Base-by-base conservation (phyloP, 1,140 invertebrate genomes). In the Drosophila arawakana region DNA sequence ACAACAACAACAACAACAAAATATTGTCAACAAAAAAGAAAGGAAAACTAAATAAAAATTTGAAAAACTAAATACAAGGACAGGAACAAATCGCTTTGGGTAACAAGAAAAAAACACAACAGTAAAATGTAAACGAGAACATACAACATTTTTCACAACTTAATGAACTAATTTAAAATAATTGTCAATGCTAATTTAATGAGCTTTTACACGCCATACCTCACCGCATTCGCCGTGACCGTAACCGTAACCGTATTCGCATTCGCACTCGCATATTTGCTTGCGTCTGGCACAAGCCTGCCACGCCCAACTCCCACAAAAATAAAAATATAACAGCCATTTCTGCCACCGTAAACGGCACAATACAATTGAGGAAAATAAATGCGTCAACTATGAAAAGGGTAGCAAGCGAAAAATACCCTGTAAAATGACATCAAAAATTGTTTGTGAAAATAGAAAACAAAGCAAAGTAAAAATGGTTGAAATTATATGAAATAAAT, bases 101-200 rank as follows among this genome's bases (percentile, higher is more conserved):
- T 68, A 66, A 50, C 18, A 67, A 65, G 71, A 37, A 57, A 73
- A 60, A 73, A 60, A 44, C 58, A 76, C 44, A 59, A 37, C 25
- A 67, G 67, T 21, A 13, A 21, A 30, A 30, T 30, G 25, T 30
- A 30, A 30, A 30, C 25, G 0, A 2, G 25, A 44, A 30, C n/a
- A 35, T 41, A 41, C 58, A 58, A 89, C 83, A 89, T 88, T 89
- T 89, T 81, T 88, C 80, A 88, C 84, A 89, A 84, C 84, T 89
- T 89, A 84, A 89, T 89, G 74, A 89, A 88, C 76, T 78, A 89
- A 88, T 88, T 88, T 84, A 88, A 88, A 89, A 88, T 88, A 88
- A 88, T 88, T 88, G 80, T 84, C 77, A 89, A 88, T 88, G 84
- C 84, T 88, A 88, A 88, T 88, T 88, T 84, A 84, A 88, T 89